These are phyloP conservation scores for Pasiphila rectangulata DNA, from an alignment of 2,888 invertebrate genomes.

Conservation along the genomic window DNA sequence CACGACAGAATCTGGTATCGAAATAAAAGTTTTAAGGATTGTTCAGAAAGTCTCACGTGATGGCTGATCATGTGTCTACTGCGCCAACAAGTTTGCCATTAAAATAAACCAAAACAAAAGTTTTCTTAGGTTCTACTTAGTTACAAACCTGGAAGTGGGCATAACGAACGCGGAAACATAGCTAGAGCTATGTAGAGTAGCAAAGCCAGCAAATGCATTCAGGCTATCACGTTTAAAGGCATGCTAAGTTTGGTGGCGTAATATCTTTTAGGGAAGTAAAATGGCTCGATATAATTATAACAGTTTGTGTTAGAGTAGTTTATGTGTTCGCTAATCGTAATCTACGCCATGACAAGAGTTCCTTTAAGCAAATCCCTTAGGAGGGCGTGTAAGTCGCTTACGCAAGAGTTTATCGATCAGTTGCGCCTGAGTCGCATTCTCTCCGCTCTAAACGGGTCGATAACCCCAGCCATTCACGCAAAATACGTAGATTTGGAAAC, in stretches of 20 bases:
- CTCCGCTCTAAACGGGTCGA: conserved; percentile 64
- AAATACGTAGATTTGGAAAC: conserved; percentile 62
- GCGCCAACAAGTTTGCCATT: too few species aligned
- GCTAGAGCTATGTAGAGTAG: conserved; percentile 12
- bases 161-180: conserved; percentile 18
- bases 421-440: conserved; percentile 62
- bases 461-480: conserved; percentile 66
- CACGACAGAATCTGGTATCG: too few species aligned
- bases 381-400: conserved; percentile 64
- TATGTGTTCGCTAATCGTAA: conserved; percentile 31
- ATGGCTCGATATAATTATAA: conserved; percentile 45
- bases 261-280: conserved; percentile 49
- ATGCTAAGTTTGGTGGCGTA: conserved; percentile 37
- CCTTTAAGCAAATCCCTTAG: conserved; percentile 58
- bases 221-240: conserved; percentile 26
- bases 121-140: conserved; percentile 4
- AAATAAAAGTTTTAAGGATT: too few species aligned
- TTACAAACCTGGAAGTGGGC: conserved; percentile 16
- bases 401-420: conserved; percentile 71
- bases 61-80: too few species aligned
- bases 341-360: conserved; percentile 39
- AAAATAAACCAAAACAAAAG: too few species aligned
- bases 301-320: conserved; percentile 34
- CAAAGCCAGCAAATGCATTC: conserved; percentile 23
- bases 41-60: too few species aligned